Evolutionary conservation across 2,113 vertebrate species (phyloP), one percentile per base, ranked within the genome.

Genomic region (Centrocercus urophasianus): DNA sequence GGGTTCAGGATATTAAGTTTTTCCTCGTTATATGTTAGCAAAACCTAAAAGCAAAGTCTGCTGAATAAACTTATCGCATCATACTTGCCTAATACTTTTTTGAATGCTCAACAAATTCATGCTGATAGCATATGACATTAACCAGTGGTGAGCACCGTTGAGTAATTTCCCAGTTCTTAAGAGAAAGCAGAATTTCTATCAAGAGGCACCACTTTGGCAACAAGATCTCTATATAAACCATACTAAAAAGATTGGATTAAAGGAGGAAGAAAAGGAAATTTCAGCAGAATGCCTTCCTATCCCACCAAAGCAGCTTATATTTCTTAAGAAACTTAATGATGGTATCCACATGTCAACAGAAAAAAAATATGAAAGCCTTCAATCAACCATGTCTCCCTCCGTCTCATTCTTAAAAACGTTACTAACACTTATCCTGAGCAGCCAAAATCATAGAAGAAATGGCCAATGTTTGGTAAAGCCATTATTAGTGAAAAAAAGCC

Each of bases 1-100:
- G 57, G 13, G 50, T 70, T 24, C 12, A 45, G 38, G 64, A 47
- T 52, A 84, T 45, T 65, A 77, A 40, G 10, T 3, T 34, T 11
- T 64, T 73, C 24, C 65, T 69, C 63, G 42, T 38, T 30, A 47
- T 10, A 15, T 19, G 6, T 72, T 42, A 75, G 61, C 70, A 89
- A 83, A 77, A 52, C 38, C 11, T 66, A 45, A 70, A 17, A 89
- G 61, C 34, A 94, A 96, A 84, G 92, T 16, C 48, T 83, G 71
- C 14, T 71, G 11, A 92, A 54, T 69, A 92, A 95, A 83, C 48
- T 40, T 83, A 27, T 83, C 73, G 25, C 48, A 14, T 54, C 61
- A 56, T 13, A 30, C 21, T 43, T 81, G 15, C 9, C 71, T 43
- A 75, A 67, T 17, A 47, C 38, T 34, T 90, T 4, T 56, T 59